phyloP scores from a whole-genome alignment of 2,888 invertebrate species.

The Philereme vetulata region DNA sequence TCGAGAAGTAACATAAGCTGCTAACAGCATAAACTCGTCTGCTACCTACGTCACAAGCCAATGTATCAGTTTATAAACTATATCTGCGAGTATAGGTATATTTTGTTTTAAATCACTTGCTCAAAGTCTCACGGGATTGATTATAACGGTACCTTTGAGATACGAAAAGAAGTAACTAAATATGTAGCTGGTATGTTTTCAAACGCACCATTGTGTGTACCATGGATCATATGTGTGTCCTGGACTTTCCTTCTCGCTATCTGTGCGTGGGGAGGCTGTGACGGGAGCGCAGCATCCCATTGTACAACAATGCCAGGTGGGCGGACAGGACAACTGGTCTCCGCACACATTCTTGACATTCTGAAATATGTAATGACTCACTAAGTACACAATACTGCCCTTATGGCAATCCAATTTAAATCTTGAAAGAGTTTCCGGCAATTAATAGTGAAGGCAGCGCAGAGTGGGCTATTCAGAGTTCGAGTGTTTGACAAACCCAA shows the following conservation, averaged over 20 bases:
- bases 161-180: too few species aligned
- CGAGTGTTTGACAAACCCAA: background rate
- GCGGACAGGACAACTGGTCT: conserved; percentile 24
- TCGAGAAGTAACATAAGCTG: too few species aligned
- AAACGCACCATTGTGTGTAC: conserved; percentile 70
- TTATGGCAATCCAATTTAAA: background rate
- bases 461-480: background rate
- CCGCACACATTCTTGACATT: conserved; percentile 22
- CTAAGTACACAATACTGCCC: too few species aligned
- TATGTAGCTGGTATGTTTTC: too few species aligned
- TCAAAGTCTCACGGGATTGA: too few species aligned
- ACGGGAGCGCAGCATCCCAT: conserved; percentile 85
- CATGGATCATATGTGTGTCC: conserved; percentile 52
- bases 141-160: too few species aligned
- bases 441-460: too few species aligned
- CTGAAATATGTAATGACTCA: conserved; percentile 12
- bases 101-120: too few species aligned
- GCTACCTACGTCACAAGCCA: too few species aligned
- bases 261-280: conserved; percentile 63
- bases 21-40: too few species aligned
- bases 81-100: too few species aligned
- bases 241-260: conserved; percentile 48
- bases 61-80: too few species aligned
- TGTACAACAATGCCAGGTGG: conserved; percentile 77
- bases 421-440: background rate